Evolutionary conservation across 1,140 invertebrate species (phyloP), one percentile per base, ranked within the genome.

Genomic region (Camponotus vicinus): DNA sequence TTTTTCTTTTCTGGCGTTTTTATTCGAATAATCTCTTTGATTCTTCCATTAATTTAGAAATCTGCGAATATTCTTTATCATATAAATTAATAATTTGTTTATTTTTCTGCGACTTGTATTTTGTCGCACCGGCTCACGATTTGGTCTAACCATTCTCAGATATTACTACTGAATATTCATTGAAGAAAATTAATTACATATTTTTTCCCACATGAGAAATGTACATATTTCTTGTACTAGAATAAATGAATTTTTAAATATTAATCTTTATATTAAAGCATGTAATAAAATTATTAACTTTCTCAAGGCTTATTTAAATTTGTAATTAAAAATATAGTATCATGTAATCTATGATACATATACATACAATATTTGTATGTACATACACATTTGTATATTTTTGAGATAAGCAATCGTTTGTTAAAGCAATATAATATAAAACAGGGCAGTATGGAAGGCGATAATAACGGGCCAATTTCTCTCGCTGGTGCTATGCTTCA

Each of bases 401-500:
- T 69, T 8, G 5, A 34, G 34, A 79, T 78, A 69, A 40, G 18
- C 13, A 63, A 82, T 21, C 5, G 1, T 6, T 73, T 18, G 13
- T 49, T 73, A 18, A 82, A 71, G 4, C 15, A 40, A 57, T 73
- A 27, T 4, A 49, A 49, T 8, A 42, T 9, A 2, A 82, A 75
- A 75, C 21, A 98, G 97, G 96, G 95, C 96, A 91, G 96, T 98
- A 89, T 97, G 97, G 97, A 96, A 97, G 88, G 96, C 96, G 61
- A 97, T 98, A 89, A 95, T 97, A 88, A 94, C 98, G 82, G 98
- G 97, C 3, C 98, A 98, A 95, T 95, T 97, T 64, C 94, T 98
- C 64, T 98, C 97, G 0, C 86, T 98, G 11, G 94, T 98, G 27
- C 92, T 98, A 7, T 98, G 97, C 95, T 96, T 96, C 64, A 97